Evolutionary conservation across 2,888 invertebrate species (phyloP).

Genomic region (Helleia helle): DNA sequence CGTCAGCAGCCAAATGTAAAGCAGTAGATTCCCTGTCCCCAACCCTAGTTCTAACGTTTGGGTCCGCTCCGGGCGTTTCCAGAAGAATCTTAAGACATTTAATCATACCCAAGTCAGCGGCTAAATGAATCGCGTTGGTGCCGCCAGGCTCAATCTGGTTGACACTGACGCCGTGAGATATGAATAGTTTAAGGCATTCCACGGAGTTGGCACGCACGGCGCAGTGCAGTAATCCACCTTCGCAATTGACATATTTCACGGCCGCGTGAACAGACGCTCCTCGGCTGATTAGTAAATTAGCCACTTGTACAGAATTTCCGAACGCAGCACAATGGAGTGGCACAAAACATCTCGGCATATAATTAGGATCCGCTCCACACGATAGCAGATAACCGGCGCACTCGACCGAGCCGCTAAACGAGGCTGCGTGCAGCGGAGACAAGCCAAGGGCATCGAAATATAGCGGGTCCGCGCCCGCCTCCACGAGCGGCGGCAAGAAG

Average conservation of each 20-base stretch:
- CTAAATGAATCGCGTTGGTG: constrained; percentile 85
- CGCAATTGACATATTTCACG: constrained; percentile 77
- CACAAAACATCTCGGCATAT: constrained; percentile 81
- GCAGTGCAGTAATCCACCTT: constrained; percentile 87
- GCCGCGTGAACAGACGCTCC: constrained; percentile 81
- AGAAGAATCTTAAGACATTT: constrained; percentile 83
- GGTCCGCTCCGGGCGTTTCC: constrained; percentile 80
- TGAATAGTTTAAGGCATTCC: constrained; percentile 85
- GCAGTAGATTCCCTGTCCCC: constrained; percentile 85
- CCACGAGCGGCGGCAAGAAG: constrained; percentile 76
- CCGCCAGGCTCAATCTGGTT: constrained; percentile 84
- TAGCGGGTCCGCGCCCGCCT: constrained; percentile 80
- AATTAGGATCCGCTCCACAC: constrained; percentile 80
- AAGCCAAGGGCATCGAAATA: constrained; percentile 83
- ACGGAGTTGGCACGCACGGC: constrained; percentile 88
- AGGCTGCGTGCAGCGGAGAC: constrained; percentile 83
- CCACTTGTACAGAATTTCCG: constrained; percentile 87
- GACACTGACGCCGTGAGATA: constrained; percentile 82
- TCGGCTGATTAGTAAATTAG: constrained; percentile 82
- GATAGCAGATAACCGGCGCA: constrained; percentile 80
- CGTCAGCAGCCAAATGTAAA: constrained; percentile 90
- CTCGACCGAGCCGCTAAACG: constrained; percentile 84
- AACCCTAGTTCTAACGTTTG: constrained; percentile 79
- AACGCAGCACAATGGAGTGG: constrained; percentile 93
- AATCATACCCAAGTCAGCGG: constrained; percentile 85